Evolutionary conservation across 2,113 vertebrate genomes (phyloP), one percentile per base, ranked within the genome.

Genomic region (Stigmatopora argus): DNA sequence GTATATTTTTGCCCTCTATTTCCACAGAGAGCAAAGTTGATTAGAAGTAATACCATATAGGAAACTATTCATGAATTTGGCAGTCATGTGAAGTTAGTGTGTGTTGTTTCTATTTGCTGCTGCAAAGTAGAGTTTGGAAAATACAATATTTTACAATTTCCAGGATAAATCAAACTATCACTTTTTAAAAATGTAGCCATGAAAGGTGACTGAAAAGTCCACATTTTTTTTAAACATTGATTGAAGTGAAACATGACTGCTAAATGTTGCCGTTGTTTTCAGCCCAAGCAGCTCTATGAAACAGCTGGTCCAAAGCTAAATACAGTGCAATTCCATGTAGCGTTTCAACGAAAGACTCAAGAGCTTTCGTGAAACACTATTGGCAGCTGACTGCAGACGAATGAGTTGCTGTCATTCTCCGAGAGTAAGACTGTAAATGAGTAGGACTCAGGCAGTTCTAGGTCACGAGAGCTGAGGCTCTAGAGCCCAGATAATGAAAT

Each of bases 371-470:
- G 7, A 21, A 46, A 61, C 44, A 6, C 59, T 23, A 61, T 21
- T 19, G 7, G 41, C 38, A 21, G 58, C 58, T 44, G 35, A 60
- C 75, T 61, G 58, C 69, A 77, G 78, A 79, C 67, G 69, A 38
- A 79, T 83, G 78, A 53, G 59, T 87, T 81, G 80, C 71, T 84
- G 78, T 85, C 82, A 74, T 69, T 72, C 70, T 70, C 65, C 52
- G 53, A 72, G 66, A 65, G 73, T 41, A 72, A 75, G 78, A 12
- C 67, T 65, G 56, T 65, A 77, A 74, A 84, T 69, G 62, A 79
- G 69, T 55, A 34, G 72, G 75, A 67, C 71, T 77, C 63, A 78
- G 74, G 73, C 70, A 74, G 76, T 70, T 84, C 18, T 77, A 68
- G 80, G 83, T 74, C 85, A 80, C 71, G 63, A 38, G 69, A 74